Base-by-base conservation (phyloP, 2,113 vertebrate species). In the Arenaria interpres region DNA sequence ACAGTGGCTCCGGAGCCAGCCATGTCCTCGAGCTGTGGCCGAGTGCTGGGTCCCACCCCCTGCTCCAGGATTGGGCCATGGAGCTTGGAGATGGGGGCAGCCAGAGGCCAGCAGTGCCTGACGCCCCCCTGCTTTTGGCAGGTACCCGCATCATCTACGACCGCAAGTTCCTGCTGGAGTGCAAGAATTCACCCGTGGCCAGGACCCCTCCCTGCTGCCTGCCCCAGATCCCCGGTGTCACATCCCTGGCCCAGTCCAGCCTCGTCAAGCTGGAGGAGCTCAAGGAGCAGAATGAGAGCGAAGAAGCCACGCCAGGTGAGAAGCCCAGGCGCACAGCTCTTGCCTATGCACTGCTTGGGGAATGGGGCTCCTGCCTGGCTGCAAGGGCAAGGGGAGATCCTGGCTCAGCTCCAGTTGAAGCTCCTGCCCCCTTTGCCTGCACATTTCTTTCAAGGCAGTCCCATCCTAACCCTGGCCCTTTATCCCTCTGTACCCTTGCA, bases 81-180 rank as follows among this genome's bases (percentile, higher is more conserved):
- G 72, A 10, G 43, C 80, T 85, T 16, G 1, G 85, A 68, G 69
- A 39, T 0, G 1, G 91, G 90, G 91, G 86, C 4, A 23, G 86
- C 79, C 53, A 16, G 46, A 39, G 50, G 32, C 54, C 4, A 1
- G 76, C 79, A 67, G 80, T 33, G 37, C 56, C 93, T 96, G 94
- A 97, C 84, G 79, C 60, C 46, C 46, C 88, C 90, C 81, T 24
- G 39, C 96, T 93, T 93, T 96, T 96, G 95, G 85, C 96, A 99
- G 99, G 99, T 94, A 99, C 99, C 85, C 98, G 94, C 94, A 99
- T 99, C 97, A 99, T 99, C 97, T 99, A 99, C 82, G 99, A 99
- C 98, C 98, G 97, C 97, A 99, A 99, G 97, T 99, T 99, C 97
- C 98, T 99, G 95, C 97, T 99, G 97, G 99, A 99, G 90, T 99